phyloP scores from a whole-genome alignment of 2,888 invertebrate species.

The Cyrtodaria siliqua region DNA sequence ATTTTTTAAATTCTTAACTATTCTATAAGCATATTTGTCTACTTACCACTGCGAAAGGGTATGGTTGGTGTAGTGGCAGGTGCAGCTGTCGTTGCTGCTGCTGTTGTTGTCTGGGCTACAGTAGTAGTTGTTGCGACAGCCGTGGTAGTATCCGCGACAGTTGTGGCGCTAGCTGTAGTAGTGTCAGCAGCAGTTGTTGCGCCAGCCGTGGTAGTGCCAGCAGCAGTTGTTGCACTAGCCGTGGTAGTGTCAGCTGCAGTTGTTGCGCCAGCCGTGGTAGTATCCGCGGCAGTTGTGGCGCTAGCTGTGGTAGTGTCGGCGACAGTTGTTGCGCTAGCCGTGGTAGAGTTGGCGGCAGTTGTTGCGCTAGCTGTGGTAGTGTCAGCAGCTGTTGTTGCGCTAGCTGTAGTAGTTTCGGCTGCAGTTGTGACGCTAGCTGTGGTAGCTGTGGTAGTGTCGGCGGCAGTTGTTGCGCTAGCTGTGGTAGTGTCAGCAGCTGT shows the following conservation, averaged over 20 bases:
- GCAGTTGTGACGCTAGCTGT: not conserved
- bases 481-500: conserved; percentile 8
- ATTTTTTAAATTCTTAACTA: too few species aligned
- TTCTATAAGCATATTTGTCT: too few species aligned
- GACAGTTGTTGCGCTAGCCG: conserved; percentile 1
- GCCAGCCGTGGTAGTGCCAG: too few species aligned
- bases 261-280: not conserved
- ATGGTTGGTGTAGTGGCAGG: not conserved
- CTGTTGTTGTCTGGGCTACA: not conserved
- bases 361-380: conserved; percentile 7
- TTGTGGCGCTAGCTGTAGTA: not conserved
- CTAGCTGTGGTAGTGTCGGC: not conserved
- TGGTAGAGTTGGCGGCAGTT: conserved; percentile 3
- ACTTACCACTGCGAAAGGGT: too few species aligned
- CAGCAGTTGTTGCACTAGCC: too few species aligned
- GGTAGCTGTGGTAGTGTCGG: not conserved
- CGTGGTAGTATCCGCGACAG: not conserved
- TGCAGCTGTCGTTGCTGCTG: not conserved
- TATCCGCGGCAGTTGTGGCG: not conserved
- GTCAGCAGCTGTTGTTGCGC: conserved; percentile 2
- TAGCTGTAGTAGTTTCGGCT: not conserved
- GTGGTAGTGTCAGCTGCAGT: too few species aligned
- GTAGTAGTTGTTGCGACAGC: conserved; percentile 6
- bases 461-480: conserved; percentile 1
- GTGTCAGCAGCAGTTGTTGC: not conserved